phyloP scores from a whole-genome alignment of 2,797 vertebrate species.

The Semaprochilodus insignis region DNA sequence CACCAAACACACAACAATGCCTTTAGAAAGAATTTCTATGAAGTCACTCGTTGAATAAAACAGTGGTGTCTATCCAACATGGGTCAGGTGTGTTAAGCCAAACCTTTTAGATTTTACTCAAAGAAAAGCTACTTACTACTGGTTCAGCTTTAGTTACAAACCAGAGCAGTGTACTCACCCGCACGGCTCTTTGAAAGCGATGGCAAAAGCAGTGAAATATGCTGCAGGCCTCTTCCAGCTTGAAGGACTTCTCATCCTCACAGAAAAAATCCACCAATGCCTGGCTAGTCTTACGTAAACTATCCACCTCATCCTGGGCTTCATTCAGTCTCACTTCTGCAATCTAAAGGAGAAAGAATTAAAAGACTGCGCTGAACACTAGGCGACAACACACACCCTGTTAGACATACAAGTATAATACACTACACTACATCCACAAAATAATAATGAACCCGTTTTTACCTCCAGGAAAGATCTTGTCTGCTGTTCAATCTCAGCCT shows the following conservation, averaged over 20 bases:
- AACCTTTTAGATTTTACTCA: background rate
- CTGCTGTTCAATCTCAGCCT: constrained; percentile 75
- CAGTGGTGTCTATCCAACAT: too few species aligned
- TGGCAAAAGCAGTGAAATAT: constrained; percentile 81
- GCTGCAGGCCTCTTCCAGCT: constrained; percentile 81
- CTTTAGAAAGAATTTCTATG: background rate
- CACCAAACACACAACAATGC: too few species aligned
- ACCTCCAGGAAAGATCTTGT: constrained; percentile 82
- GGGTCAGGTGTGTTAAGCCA: background rate
- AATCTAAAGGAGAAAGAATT: constrained; percentile 64
- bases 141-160: background rate
- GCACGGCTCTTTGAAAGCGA: constrained; percentile 81
- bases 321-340: constrained; percentile 79
- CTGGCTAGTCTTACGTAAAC: constrained; percentile 79
- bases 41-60: background rate
- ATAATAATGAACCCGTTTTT: constrained; percentile 3
- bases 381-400: background rate
- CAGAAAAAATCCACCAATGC: constrained; percentile 84
- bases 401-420: background rate
- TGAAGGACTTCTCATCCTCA: constrained; percentile 82
- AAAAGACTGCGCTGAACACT: background rate
- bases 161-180: constrained; percentile 64
- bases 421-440: background rate
- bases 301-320: constrained; percentile 79
- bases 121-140: too few species aligned